A percentile compares a stretch with the other conserved stretches of the same genome.
Conservation (phyloP, 2,113 vertebrate species). For the Tragulus kanchil region DNA sequence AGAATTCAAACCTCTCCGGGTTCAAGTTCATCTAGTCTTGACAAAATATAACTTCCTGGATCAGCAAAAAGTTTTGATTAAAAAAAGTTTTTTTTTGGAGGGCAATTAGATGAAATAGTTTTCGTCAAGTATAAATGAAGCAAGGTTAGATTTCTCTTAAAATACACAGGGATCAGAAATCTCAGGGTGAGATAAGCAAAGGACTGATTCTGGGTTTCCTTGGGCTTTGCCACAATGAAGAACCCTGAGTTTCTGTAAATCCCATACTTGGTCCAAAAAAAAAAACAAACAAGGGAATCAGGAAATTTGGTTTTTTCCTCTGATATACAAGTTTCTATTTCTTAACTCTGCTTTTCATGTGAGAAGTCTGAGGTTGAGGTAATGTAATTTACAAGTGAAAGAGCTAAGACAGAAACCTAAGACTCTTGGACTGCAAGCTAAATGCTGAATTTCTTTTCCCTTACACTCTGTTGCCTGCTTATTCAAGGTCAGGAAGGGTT, state of each 20-base stretch:
- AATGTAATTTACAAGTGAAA: background rate
- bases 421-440: background rate
- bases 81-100: background rate
- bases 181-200: background rate
- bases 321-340: background rate
- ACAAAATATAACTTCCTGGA: slow-evolving; percentile 74
- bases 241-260: background rate
- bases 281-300: no score
- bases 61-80: slow-evolving; percentile 51
- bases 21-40: slow-evolving; percentile 75
- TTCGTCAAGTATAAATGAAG: slow-evolving; percentile 66
- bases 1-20: slow-evolving; percentile 69
- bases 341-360: background rate
- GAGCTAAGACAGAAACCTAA: background rate
- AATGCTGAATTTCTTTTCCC: background rate
- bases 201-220: background rate
- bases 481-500: background rate
- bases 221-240: background rate
- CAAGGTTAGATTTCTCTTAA: slow-evolving; percentile 55
- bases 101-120: slow-evolving; percentile 68
- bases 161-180: slow-evolving; percentile 51
- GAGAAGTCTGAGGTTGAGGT: background rate
- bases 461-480: background rate
- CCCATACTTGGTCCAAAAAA: background rate
- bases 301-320: no score